Conservation (phyloP, 2,797 vertebrate species). For the Labroides dimidiatus region DNA sequence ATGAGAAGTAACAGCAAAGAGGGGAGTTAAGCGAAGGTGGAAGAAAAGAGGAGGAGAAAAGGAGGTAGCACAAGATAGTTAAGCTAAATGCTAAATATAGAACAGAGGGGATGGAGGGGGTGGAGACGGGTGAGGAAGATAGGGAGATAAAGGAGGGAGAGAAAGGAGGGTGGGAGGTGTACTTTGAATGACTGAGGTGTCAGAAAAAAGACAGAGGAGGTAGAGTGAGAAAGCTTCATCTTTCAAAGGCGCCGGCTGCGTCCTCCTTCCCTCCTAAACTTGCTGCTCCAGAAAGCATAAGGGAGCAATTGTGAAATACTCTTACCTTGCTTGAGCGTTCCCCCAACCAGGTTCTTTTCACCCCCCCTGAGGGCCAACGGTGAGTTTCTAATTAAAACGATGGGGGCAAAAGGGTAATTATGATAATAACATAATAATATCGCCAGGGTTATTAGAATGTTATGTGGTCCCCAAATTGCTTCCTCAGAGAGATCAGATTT, state of each 20-base stretch:
- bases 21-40: constrained; percentile 54
- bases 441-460: constrained; percentile 83
- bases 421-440: constrained; percentile 90
- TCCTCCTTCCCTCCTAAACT: constrained; percentile 56
- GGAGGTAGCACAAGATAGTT: constrained; percentile 60
- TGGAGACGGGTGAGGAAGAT: constrained; percentile 44
- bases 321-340: constrained; percentile 76
- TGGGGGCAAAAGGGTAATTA: constrained; percentile 87
- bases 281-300: constrained; percentile 76
- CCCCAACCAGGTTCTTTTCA: constrained; percentile 59
- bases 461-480: constrained; percentile 83
- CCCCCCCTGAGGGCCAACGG: constrained; percentile 72
- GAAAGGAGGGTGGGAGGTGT: constrained; percentile 41
- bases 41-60: constrained; percentile 36
- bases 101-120: constrained; percentile 55
- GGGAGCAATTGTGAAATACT: constrained; percentile 85
- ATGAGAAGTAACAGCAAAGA: constrained; percentile 45
- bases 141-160: constrained; percentile 30
- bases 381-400: constrained; percentile 87
- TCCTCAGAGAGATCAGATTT: constrained; percentile 83
- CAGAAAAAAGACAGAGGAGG: constrained; percentile 46
- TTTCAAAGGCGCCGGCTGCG: constrained; percentile 46
- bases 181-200: constrained; percentile 64
- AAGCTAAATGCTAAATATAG: constrained; percentile 73
- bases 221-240: constrained; percentile 56